Evolutionary conservation across 2,888 invertebrate genomes (phyloP), one percentile per base, ranked within the genome.

Genomic region (Cataglyphis livida): DNA sequence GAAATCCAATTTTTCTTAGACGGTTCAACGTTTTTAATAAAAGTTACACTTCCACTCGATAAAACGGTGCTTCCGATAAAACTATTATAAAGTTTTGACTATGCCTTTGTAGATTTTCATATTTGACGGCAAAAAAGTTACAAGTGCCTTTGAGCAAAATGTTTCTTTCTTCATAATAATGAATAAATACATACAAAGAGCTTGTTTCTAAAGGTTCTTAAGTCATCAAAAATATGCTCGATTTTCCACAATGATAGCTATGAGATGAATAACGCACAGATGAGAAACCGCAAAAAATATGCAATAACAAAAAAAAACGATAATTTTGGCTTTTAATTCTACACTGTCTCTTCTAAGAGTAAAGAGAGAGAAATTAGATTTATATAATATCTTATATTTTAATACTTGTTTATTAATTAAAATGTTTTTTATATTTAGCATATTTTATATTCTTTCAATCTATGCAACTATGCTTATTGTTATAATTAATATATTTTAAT

Each of bases 21-120:
- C n/a, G 62, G 9, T 35, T 62, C 62, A 62, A 62, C n/a, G 18
- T 62, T 62, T 62, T 62, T 21, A 10, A 35, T 62, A 62, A 62
- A 62, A 62, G 32, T 35, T 35, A 32, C 32, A n/a, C 35, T 62
- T 35, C n/a, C 18, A 18, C 35, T 18, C 62, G 35, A 62, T 62
- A 35, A 62, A 62, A 35, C 62, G n/a, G n/a, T 32, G 35, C 35
- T 62, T 62, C 62, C 35, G 62, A 32, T 62, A 62, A 62, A 62
- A 21, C 62, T n/a, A 35, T 62, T 62, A 62, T 35, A n/a, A 62
- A 62, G 62, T 62, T 62, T 35, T 35, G n/a, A 35, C 62, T 35
- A 35, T 9, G 62, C 62, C 62, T 35, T 62, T 62, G 35, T 62
- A 62, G 62, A 62, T 62, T 62, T 62, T 62, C 62, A 62, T 62